phyloP scores from a whole-genome alignment of 2,797 vertebrate genomes.

The Synanceia verrucosa region DNA sequence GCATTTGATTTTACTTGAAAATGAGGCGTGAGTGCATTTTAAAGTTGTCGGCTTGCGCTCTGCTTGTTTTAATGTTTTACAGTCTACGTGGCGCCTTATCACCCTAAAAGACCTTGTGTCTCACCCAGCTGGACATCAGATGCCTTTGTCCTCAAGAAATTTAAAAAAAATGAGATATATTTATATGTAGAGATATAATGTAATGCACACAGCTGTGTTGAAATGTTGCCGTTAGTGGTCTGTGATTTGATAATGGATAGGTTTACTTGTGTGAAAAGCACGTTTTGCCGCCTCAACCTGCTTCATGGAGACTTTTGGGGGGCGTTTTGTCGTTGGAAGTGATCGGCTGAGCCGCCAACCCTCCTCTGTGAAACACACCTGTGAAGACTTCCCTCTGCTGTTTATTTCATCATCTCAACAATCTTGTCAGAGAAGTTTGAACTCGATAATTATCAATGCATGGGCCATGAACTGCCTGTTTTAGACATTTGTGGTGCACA shows the following conservation, averaged over 20 bases:
- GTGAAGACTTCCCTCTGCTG: constrained; percentile 17
- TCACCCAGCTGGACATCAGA: constrained; percentile 49
- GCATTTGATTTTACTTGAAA: constrained; percentile 76
- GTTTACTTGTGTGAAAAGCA: constrained; percentile 51
- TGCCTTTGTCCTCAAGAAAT: constrained; percentile 41
- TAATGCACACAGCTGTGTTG: constrained; percentile 69
- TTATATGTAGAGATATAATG: constrained; percentile 76
- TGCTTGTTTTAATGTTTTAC: constrained; percentile 39
- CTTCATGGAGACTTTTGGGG: constrained; percentile 16
- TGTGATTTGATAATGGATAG: constrained; percentile 76
- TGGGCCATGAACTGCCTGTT: constrained; percentile 9
- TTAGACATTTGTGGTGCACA: not conserved
- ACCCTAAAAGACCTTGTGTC: constrained; percentile 44
- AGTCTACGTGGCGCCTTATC: constrained; percentile 38
- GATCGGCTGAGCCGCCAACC: constrained; percentile 48
- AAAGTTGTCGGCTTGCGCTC: constrained; percentile 34
- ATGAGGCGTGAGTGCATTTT: constrained; percentile 33
- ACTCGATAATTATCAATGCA: constrained; percentile 11
- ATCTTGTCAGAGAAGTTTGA: constrained; percentile 9
- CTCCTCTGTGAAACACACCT: constrained; percentile 33
- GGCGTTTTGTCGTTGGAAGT: constrained; percentile 21
- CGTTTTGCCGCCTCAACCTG: constrained; percentile 34
- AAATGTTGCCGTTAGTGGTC: constrained; percentile 46
- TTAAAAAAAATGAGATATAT: constrained; percentile 69
- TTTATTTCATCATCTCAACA: constrained; percentile 43